phyloP scores from a whole-genome alignment of 2,113 vertebrate species.

The Chrysemys picta region DNA sequence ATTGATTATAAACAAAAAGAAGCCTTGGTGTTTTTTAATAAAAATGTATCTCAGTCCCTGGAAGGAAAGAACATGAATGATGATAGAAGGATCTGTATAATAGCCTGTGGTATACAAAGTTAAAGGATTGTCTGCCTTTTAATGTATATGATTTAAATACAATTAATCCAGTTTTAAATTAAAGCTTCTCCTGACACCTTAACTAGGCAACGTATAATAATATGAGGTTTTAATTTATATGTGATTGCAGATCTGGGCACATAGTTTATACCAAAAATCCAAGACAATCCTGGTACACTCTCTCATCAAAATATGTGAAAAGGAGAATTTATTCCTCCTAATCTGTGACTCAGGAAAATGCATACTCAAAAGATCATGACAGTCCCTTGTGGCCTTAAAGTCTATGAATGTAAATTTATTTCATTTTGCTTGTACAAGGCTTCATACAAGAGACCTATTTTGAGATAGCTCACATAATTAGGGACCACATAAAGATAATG shows the following conservation, averaged over 20 bases:
- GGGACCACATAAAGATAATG: too few relatives aligned
- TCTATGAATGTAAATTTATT: background rate
- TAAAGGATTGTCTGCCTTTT: background rate
- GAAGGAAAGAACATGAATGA: background rate
- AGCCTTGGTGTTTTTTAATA: background rate
- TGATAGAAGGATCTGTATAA: background rate
- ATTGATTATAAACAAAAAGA: background rate
- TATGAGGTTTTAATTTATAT: background rate
- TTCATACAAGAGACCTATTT: background rate
- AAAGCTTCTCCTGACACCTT: background rate
- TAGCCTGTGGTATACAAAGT: background rate
- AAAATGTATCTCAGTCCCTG: background rate
- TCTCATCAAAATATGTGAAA: background rate
- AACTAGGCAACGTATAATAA: background rate
- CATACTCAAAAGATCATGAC: background rate
- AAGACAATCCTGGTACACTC: background rate
- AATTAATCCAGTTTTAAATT: background rate
- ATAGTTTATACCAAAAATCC: background rate
- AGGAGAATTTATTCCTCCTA: background rate
- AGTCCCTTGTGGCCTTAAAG: background rate
- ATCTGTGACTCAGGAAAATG: background rate
- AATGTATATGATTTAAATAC: accelerated
- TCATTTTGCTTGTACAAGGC: background rate
- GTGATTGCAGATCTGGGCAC: background rate
- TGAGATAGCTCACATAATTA: background rate